Base-by-base conservation (phyloP, 2,888 invertebrate species). In the Leucania comma region DNA sequence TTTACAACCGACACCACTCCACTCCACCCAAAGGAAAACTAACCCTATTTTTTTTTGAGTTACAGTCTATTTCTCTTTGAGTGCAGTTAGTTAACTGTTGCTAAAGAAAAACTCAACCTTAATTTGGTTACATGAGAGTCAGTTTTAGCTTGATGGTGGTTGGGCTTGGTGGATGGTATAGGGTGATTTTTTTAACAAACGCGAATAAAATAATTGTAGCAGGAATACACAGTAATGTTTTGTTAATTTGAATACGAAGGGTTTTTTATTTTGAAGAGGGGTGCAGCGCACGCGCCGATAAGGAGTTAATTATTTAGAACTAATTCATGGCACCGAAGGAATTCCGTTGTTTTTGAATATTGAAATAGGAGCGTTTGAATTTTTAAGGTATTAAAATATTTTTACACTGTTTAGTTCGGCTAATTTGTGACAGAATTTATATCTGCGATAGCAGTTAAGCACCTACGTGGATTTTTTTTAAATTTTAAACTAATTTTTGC, bases 251-350 rank as follows among this genome's bases (percentile, higher is more conserved):
- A 95, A 95, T 95, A 94, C 86, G 87, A 89, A 90, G 94, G 88
- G 86, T 88, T 89, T 89, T 88, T 88, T 88, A 84, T 83, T 88
- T 90, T 86, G 90, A 88, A 80, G 90, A 89, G 91, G 92, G 92
- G 90, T 87, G 87, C 87, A 80, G 94, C 93, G 95, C 95, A 93
- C 94, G 93, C 93, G 95, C 89, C 93, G 94, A 90, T 92, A 90
- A 90, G 92, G 90, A 89, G 92, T 93, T 94, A 95, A 95, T 95
- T 95, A 95, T 94, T 95, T 94, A 94, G 93, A 95, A 94, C 94
- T 94, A 95, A 95, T 95, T 93, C 92, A 91, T 88, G 91, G 61
- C 66, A 72, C 71, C 72, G 72, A 75, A 85, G 88, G 88, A 90
- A 93, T 93, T 89, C 92, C 92, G 92, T 95, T 93, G 91, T 86